Conservation (phyloP, 2,888 invertebrate genomes). For the Amiota minor region DNA sequence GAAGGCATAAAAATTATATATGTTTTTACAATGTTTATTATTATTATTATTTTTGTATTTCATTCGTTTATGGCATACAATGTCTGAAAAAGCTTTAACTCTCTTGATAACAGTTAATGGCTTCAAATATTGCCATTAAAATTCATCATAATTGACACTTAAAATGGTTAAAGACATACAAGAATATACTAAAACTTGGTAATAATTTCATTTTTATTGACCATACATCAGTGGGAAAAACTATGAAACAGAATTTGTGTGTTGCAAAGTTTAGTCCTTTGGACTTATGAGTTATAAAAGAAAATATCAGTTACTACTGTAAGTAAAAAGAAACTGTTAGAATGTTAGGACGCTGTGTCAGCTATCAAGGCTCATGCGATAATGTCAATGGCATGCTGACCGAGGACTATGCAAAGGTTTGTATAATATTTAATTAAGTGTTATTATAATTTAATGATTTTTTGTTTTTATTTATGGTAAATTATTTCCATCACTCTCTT, state of each 20-base stretch:
- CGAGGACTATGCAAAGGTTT: slow-evolving; percentile 82
- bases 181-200: slow-evolving; percentile 43
- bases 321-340: slow-evolving; percentile 32
- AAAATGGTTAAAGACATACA: slow-evolving; percentile 41
- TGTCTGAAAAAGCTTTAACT: background rate
- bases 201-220: slow-evolving; percentile 48
- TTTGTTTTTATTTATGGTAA: slow-evolving; percentile 9
- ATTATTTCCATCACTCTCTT: background rate
- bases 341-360: slow-evolving; percentile 73
- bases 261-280: slow-evolving; percentile 43
- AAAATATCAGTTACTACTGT: too few species aligned
- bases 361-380: slow-evolving; percentile 84
- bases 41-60: slow-evolving; percentile 48
- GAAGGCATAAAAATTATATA: background rate
- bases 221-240: slow-evolving; percentile 14
- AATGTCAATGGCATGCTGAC: slow-evolving; percentile 77
- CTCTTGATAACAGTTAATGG: slow-evolving; percentile 59
- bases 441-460: background rate
- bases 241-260: slow-evolving; percentile 44
- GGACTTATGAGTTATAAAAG: slow-evolving; percentile 22
- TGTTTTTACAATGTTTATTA: slow-evolving; percentile 56
- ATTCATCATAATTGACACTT: slow-evolving; percentile 66
- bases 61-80: slow-evolving; percentile 45
- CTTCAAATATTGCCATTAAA: slow-evolving; percentile 62
- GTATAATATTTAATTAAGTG: slow-evolving; percentile 53